A percentile compares a stretch with the other conserved stretches of the same genome.
Evolutionary conservation across 2,797 vertebrate genomes (phyloP).

Genomic region (Typhlichthys eigenmanni): DNA sequence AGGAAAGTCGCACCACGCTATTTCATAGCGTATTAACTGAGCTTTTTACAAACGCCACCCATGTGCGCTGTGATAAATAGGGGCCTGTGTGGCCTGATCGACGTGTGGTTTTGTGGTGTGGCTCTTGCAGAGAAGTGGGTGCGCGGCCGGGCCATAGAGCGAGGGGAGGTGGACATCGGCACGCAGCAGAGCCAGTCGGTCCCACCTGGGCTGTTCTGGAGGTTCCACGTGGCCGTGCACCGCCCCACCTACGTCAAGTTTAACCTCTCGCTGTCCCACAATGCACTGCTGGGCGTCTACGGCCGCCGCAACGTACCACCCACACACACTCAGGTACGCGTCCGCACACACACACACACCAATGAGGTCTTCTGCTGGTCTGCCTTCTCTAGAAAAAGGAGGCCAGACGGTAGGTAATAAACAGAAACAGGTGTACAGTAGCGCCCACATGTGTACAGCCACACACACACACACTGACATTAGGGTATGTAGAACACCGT

Average conservation of each 20-base stretch:
- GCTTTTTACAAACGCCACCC: not conserved
- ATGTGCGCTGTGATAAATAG: conserved; percentile 39
- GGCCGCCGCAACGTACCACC: conserved; percentile 94
- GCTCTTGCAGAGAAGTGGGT: conserved; percentile 80
- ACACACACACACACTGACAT: conserved; percentile 2
- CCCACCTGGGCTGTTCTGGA: conserved; percentile 95
- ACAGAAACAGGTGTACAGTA: not conserved
- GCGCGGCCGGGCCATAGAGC: conserved; percentile 91
- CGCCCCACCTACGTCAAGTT: conserved; percentile 94
- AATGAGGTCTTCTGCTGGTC: not conserved
- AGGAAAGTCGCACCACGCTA: too few relatives aligned
- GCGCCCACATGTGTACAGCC: conserved; percentile 3
- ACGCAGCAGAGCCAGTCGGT: conserved; percentile 92
- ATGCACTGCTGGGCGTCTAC: conserved; percentile 92
- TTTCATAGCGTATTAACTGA: too few relatives aligned
- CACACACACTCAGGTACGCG: conserved; percentile 92
- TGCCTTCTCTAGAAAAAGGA: not conserved
- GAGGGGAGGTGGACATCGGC: conserved; percentile 91
- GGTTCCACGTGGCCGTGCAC: conserved; percentile 92
- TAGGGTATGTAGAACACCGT: conserved; percentile 17
- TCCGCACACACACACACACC: not conserved
- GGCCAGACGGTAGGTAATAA: not conserved
- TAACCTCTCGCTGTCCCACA: conserved; percentile 92
- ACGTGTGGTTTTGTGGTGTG: conserved; percentile 22
- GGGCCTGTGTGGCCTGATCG: conserved; percentile 22